These are phyloP conservation scores for Papilio glaucus DNA, from an alignment of 1,140 invertebrate species.

Conservation along the genomic window DNA sequence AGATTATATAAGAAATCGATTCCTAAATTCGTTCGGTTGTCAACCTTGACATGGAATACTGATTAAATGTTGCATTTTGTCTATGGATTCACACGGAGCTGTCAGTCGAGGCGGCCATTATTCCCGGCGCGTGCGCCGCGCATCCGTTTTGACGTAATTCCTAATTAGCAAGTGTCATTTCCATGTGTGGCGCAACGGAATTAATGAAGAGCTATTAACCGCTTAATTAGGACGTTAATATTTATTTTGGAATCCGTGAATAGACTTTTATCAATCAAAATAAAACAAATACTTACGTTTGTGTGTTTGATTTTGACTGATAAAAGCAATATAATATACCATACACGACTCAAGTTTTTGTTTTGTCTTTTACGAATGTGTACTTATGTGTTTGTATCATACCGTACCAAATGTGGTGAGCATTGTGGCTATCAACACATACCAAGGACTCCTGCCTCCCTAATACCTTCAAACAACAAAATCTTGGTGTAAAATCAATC, in stretches of 20 bases:
- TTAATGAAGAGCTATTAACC: slow-evolving; percentile 11
- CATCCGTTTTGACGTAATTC: slow-evolving; percentile 61
- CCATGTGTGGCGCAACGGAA: slow-evolving; percentile 38
- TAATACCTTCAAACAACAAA: neutral
- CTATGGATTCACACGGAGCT: slow-evolving; percentile 48
- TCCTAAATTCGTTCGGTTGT: neutral
- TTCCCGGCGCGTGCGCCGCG: slow-evolving; percentile 43
- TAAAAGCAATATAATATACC: neutral
- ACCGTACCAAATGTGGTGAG: too few species aligned
- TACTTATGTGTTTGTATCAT: too few species aligned
- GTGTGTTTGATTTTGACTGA: neutral
- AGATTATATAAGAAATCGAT: too few species aligned
- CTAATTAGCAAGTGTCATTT: slow-evolving; percentile 60
- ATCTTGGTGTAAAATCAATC: neutral
- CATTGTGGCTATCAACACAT: too few species aligned
- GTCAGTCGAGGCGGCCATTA: slow-evolving; percentile 34
- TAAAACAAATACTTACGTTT: neutral
- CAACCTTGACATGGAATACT: neutral
- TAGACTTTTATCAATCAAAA: slow-evolving; percentile 7
- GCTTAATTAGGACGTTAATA: slow-evolving; percentile 20
- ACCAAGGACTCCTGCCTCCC: too few species aligned
- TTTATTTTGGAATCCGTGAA: slow-evolving; percentile 13
- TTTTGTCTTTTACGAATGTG: too few species aligned
- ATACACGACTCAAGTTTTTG: neutral
- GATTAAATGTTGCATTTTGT: slow-evolving; percentile 32